Conservation (phyloP, 2,113 vertebrate genomes). For the Zonotrichia leucophrys region DNA sequence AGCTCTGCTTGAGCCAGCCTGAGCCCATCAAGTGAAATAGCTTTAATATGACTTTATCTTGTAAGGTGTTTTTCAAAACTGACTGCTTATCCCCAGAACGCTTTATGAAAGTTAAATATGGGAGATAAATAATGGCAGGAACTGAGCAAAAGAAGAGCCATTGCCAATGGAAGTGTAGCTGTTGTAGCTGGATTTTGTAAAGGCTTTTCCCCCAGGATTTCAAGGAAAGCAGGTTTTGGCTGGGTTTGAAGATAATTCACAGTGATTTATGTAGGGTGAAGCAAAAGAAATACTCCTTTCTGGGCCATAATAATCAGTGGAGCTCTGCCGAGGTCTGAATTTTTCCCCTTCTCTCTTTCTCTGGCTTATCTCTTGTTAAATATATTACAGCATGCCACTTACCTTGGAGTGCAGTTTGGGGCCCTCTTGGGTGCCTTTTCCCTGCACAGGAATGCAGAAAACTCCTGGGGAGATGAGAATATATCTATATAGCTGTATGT, state of each 20-base stretch:
- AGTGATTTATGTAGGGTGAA: slow-evolving; percentile 47
- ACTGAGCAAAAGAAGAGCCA: background rate
- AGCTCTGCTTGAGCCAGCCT: slow-evolving; percentile 8
- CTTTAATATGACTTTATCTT: slow-evolving; percentile 51
- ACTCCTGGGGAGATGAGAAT: background rate
- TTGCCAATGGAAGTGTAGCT: slow-evolving; percentile 8
- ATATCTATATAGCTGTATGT: background rate
- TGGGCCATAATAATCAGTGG: background rate
- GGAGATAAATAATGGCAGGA: slow-evolving; percentile 39
- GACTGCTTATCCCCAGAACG: slow-evolving; percentile 27
- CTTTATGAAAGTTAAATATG: slow-evolving; percentile 2
- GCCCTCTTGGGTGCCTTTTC: background rate
- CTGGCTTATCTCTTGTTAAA: slow-evolving; percentile 11
- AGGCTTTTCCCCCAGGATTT: slow-evolving; percentile 11
- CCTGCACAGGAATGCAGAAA: background rate
- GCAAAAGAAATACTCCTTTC: slow-evolving; percentile 27
- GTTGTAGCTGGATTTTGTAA: slow-evolving; percentile 4
- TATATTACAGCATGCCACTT: background rate
- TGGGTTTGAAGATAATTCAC: slow-evolving; percentile 17
- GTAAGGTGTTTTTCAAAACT: slow-evolving; percentile 58
- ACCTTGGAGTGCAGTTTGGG: background rate
- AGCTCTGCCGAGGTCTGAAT: background rate
- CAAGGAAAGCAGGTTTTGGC: background rate
- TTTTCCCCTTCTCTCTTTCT: background rate
- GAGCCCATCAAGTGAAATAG: slow-evolving; percentile 46